These are phyloP conservation scores for Astyanax mexicanus DNA, from an alignment of 2,797 vertebrate genomes.

Conservation along the genomic window DNA sequence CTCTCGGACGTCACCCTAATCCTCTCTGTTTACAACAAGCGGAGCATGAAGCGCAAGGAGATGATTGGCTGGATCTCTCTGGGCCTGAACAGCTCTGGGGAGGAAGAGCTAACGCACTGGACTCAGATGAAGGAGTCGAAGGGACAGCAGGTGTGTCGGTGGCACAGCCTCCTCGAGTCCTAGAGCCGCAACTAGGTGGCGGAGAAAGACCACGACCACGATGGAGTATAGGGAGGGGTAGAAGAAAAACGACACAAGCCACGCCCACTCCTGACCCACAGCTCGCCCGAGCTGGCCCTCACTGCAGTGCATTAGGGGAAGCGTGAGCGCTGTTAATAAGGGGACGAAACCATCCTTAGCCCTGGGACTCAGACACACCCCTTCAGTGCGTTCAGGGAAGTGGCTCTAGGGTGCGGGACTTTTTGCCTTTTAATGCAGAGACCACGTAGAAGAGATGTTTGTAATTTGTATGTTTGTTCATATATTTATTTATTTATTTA, in stretches of 20 bases:
- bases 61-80: conserved; percentile 99
- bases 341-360: not conserved
- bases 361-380: conserved; percentile 3
- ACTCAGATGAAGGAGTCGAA: conserved; percentile 97
- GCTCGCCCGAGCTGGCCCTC: conserved; percentile 31
- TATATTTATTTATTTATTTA: conserved; percentile 2
- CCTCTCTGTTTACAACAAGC: conserved; percentile 96
- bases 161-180: conserved; percentile 94
- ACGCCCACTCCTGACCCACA: not conserved
- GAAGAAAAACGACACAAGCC: not conserved
- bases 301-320: conserved; percentile 43
- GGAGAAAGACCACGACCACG: not conserved
- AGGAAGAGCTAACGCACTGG: conserved; percentile 96
- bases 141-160: conserved; percentile 95
- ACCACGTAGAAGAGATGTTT: not conserved
- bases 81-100: conserved; percentile 97
- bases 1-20: conserved; percentile 98
- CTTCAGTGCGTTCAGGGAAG: conserved; percentile 2
- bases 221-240: not conserved
- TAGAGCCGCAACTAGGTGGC: conserved; percentile 67
- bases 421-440: conserved; percentile 6
- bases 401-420: not conserved
- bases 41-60: conserved; percentile 98
- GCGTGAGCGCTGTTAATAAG: not conserved
- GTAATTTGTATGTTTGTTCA: not conserved